A percentile compares a stretch with the other conserved stretches of the same genome.
These are phyloP conservation scores for Polylopha cassiicola DNA, from an alignment of 2,888 invertebrate genomes.

Conservation along the genomic window DNA sequence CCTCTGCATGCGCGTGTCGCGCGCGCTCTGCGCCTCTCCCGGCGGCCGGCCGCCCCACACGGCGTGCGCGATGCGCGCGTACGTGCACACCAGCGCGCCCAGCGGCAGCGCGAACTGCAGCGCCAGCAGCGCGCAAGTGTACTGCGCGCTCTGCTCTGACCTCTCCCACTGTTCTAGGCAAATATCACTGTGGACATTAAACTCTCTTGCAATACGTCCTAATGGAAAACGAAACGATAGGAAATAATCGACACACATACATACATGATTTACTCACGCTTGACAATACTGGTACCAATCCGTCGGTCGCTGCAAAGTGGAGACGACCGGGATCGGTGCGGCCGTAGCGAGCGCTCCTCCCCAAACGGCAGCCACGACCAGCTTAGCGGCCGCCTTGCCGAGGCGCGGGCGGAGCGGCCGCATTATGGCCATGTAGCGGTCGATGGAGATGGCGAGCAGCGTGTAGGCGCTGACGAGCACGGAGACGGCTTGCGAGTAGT, in stretches of 20 bases:
- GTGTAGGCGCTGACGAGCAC: conserved; percentile 93
- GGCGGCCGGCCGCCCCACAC: conserved; percentile 92
- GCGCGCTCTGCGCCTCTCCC: conserved; percentile 89
- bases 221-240: too few relatives aligned
- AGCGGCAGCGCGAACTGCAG: conserved; percentile 92
- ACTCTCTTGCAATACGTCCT: too few relatives aligned
- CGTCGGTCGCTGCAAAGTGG: conserved; percentile 79
- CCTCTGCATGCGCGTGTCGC: conserved; percentile 89
- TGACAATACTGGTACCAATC: conserved; percentile 80
- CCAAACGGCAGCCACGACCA: conserved; percentile 86
- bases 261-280: conserved; percentile 70
- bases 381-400: conserved; percentile 81
- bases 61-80: conserved; percentile 88
- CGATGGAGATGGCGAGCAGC: conserved; percentile 92
- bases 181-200: conserved; percentile 76
- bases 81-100: conserved; percentile 88
- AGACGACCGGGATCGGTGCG: conserved; percentile 88
- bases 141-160: conserved; percentile 80
- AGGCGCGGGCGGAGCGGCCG: conserved; percentile 90
- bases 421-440: conserved; percentile 93
- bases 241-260: conserved; percentile 13
- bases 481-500: conserved; percentile 88
- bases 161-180: conserved; percentile 85
- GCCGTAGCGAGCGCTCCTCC: conserved; percentile 86
- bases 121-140: conserved; percentile 85